phyloP scores from a whole-genome alignment of 2,888 invertebrate species.

The Smittia aterrima region DNA sequence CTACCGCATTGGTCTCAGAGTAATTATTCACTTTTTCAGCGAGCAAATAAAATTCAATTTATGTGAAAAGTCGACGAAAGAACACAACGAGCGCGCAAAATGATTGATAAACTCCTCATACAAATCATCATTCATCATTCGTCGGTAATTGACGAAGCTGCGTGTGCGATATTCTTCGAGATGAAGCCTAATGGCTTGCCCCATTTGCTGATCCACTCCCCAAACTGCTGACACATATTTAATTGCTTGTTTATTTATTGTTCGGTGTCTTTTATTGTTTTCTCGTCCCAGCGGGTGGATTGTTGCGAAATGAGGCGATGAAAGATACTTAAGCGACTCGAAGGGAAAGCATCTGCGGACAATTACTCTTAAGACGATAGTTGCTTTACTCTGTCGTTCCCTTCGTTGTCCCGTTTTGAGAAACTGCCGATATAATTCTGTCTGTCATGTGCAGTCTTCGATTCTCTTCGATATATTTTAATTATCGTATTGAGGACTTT shows the following conservation, averaged over 20 bases:
- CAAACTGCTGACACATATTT: slow-evolving; percentile 27
- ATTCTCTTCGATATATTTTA: neutral
- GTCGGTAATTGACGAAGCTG: neutral
- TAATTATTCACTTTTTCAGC: neutral
- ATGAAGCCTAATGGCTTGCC: slow-evolving; percentile 6
- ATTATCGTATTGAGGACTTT: neutral
- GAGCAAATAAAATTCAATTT: neutral
- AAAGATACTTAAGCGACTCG: slow-evolving; percentile 8
- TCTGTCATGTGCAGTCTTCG: slow-evolving; percentile 8
- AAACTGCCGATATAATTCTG: neutral
- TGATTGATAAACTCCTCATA: slow-evolving; percentile 34
- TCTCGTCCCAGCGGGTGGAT: too few species aligned
- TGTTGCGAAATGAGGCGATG: slow-evolving; percentile 17
- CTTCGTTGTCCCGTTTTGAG: too few species aligned
- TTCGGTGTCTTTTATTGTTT: slow-evolving; percentile 34
- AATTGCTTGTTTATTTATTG: slow-evolving; percentile 39
- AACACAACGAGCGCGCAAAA: slow-evolving; percentile 13
- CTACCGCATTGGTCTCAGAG: neutral
- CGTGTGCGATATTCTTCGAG: neutral
- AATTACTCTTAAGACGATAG: too few species aligned
- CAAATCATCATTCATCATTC: slow-evolving; percentile 39
- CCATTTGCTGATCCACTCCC: slow-evolving; percentile 17
- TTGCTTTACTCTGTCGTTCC: too few species aligned
- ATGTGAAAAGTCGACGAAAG: neutral
- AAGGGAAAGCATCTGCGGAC: too few species aligned